Evolutionary conservation across 1,140 invertebrate species (phyloP).

Genomic region (Danaus plexippus): DNA sequence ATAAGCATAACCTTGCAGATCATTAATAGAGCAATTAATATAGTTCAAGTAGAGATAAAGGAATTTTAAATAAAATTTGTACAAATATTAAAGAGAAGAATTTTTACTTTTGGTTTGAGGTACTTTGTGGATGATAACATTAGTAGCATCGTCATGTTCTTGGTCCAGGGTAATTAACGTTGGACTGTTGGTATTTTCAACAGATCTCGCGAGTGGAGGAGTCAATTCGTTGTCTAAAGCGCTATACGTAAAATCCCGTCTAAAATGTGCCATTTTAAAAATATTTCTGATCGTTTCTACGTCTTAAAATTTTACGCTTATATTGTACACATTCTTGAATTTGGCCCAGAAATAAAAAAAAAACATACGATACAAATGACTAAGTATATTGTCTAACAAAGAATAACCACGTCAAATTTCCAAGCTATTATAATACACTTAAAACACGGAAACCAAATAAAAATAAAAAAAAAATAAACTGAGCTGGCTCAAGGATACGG

Average conservation of each 20-base stretch:
- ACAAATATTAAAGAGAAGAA: constrained; percentile 7
- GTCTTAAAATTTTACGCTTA: constrained; percentile 42
- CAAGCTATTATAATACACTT: constrained; percentile 21
- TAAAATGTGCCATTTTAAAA: constrained; percentile 52
- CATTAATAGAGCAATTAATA: no score
- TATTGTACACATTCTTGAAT: constrained; percentile 55
- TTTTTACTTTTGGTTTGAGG: constrained; percentile 58
- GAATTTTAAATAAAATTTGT: neutral
- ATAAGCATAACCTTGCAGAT: neutral
- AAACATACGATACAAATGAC: constrained; percentile 35
- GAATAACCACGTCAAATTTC: constrained; percentile 26
- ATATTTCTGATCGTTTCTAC: constrained; percentile 31
- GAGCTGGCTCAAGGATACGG: constrained; percentile 49
- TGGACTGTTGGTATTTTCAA: constrained; percentile 38
- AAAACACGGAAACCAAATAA: constrained; percentile 11
- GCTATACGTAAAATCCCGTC: constrained; percentile 58
- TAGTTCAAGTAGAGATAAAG: no score
- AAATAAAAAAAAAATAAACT: constrained; percentile 21
- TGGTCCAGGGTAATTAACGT: constrained; percentile 55
- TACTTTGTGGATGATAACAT: constrained; percentile 65
- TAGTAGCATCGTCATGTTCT: constrained; percentile 56
- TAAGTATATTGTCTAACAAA: constrained; percentile 36
- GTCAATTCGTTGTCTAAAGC: constrained; percentile 54
- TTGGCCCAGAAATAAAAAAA: constrained; percentile 52
- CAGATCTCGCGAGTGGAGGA: constrained; percentile 43